Base-by-base conservation (phyloP, 2,113 vertebrate genomes). In the Hypanus sabinus region DNA sequence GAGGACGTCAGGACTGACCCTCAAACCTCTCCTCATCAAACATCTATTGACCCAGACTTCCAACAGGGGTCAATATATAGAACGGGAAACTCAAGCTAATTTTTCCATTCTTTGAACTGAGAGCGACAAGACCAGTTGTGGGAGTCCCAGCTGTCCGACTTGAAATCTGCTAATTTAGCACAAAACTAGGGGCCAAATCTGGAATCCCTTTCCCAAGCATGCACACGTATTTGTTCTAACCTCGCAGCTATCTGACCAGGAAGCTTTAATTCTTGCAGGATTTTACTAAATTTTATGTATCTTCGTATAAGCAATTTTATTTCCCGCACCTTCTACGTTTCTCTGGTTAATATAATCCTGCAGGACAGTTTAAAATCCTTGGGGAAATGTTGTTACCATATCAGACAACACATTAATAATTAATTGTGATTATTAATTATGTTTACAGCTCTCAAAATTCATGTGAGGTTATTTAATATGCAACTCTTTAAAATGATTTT, bases 401-500 rank as follows among this genome's bases (percentile, higher is more conserved):
- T 93, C 91, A 93, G 36, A 93, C 70, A 46, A 71, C 91, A 90
- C n/a, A 65, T 90, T 90, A 90, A 90, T 90, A 71, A 93, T 93
- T 73, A 93, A 73, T 93, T 55, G 91, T 46, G 70, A 73, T 46
- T 73, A 93, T 93, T 93, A 93, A 73, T 73, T 73, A 73, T 27
- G 36, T 30, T 93, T 93, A 55, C 36, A 6, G 91, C 70, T 93
- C 71, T 93, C 38, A 73, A 71, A 93, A 46, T 93, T 36, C 68
- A 12, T 70, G 36, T 30, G 68, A 46, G 36, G 18, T 55, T 73
- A 68, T 80, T 94, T 96, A 96, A 65, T 20, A 30, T n/a, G 85
- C 85, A n/a, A 65, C 14, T 20, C n/a, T 90, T 33, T 2, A 3
- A 16, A n/a, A 88, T 7, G 83, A 30, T 30, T 60, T 36, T 14